Evolutionary conservation across 2,113 vertebrate species (phyloP), one percentile per base, ranked within the genome.

Genomic region (Thunnus thynnus): DNA sequence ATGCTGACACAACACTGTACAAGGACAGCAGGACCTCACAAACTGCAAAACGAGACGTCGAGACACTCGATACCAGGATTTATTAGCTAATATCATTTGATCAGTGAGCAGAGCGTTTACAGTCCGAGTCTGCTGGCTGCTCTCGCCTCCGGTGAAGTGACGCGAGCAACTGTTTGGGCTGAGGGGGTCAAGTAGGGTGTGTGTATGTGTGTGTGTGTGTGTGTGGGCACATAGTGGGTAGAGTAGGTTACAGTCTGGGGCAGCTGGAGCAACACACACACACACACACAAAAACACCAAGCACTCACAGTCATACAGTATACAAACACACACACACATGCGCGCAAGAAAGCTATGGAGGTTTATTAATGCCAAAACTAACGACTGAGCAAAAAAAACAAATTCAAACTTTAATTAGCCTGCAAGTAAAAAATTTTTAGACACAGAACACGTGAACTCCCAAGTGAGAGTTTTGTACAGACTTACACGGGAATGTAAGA

Each of bases 91-190:
- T 25, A 76, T 82, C 56, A 69, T 80, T 60, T 79, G 71, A 79
- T 78, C 69, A 32, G 60, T 3, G 18, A 46, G 62, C 2, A 3
- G 18, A 64, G 70, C n/a, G 9, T 63, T 86, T 73, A 66, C 81
- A 68, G 76, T 78, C 51, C 55, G 72, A 65, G 72, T 72, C 70
- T 67, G 87, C 70, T 67, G 87, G 71, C 72, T 62, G 65, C 62
- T 64, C 32, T 25, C 63, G 50, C 61, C 64, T 60, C 13, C 78
- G 46, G 17, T 73, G 81, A 89, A 89, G 74, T 87, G 86, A 87
- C 52, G 65, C 51, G 90, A 88, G 81, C 88, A 90, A 88, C 85
- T 92, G 91, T 86, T 87, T 75, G 78, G 81, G 55, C 70, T 54
- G 70, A 82, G 80, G 64, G 77, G 82, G 82, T 76, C 78, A 69